Percentiles rank a stretch among this genome's conserved stretches.
Evolutionary conservation across 2,888 invertebrate genomes (phyloP).

Genomic region (Mythimna pallens): DNA sequence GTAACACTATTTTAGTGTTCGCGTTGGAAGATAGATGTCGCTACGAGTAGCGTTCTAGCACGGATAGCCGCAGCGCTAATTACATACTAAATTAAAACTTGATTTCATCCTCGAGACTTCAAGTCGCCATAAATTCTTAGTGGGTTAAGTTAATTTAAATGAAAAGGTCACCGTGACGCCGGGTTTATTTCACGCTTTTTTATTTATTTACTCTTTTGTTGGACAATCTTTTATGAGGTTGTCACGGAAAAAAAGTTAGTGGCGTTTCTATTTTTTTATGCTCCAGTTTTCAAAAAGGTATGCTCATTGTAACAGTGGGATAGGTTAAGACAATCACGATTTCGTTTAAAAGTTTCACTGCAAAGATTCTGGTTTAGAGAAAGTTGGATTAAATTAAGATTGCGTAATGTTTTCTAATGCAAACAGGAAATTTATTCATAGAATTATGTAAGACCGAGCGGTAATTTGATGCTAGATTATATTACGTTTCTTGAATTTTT

Average conservation of each 20-base stretch:
- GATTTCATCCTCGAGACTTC: slow-evolving; percentile 54
- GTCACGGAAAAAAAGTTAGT: slow-evolving; percentile 56
- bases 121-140: slow-evolving; percentile 53
- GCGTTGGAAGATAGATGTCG: slow-evolving; percentile 65
- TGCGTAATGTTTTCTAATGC: slow-evolving; percentile 57
- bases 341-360: slow-evolving; percentile 55
- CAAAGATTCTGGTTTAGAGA: slow-evolving; percentile 54
- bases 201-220: slow-evolving; percentile 45
- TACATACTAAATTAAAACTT: slow-evolving; percentile 56
- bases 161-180: slow-evolving; percentile 57
- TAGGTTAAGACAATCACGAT: slow-evolving; percentile 52
- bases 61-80: slow-evolving; percentile 38
- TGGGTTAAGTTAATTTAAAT: slow-evolving; percentile 58
- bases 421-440: slow-evolving; percentile 59
- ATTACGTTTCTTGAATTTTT: slow-evolving; percentile 30
- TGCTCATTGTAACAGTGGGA: slow-evolving; percentile 49
- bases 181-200: slow-evolving; percentile 30
- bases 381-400: slow-evolving; percentile 56
- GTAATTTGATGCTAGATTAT: slow-evolving; percentile 42
- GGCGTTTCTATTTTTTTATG: slow-evolving; percentile 46
- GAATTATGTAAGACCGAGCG: slow-evolving; percentile 34
- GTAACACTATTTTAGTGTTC: slow-evolving; percentile 17
- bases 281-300: slow-evolving; percentile 48
- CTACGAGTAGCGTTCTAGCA: slow-evolving; percentile 28
- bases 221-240: slow-evolving; percentile 40